These are phyloP conservation scores for Oryzias dopingdopingensis DNA, from an alignment of 2,797 vertebrate genomes.

Conservation along the genomic window DNA sequence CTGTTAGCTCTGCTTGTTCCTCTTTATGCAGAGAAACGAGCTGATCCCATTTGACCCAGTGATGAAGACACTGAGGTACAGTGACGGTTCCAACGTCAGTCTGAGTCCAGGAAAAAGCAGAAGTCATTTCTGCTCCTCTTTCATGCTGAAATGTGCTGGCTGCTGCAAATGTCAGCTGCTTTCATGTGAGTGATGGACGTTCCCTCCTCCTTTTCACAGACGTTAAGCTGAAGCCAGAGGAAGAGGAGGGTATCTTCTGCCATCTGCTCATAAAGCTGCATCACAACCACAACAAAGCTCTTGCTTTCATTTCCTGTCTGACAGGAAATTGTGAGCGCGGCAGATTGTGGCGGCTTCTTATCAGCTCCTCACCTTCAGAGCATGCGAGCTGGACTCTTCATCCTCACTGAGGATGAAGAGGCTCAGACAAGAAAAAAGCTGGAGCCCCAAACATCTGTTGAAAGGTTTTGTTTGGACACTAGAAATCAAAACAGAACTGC, in stretches of 20 bases:
- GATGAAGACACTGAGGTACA: too few relatives aligned
- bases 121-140: neutral
- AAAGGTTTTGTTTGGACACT: too few relatives aligned
- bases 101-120: neutral
- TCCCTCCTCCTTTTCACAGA: conserved; percentile 24
- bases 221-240: conserved; percentile 40
- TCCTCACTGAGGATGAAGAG: neutral
- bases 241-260: conserved; percentile 57
- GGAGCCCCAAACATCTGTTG: neutral
- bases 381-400: conserved; percentile 8
- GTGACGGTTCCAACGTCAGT: neutral
- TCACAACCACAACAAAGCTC: conserved; percentile 63
- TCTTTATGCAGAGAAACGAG: too few relatives aligned
- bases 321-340: conserved; percentile 87
- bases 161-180: conserved; percentile 51
- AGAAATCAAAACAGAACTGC: neutral
- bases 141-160: conserved; percentile 41
- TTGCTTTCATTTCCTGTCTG: conserved; percentile 91
- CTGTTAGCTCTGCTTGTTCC: too few relatives aligned
- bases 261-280: conserved; percentile 72
- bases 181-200: conserved; percentile 49
- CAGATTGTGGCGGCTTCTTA: conserved; percentile 55
- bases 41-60: too few relatives aligned
- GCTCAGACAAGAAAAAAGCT: neutral
- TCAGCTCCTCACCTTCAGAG: conserved; percentile 7